Base-by-base conservation (phyloP, 2,113 vertebrate genomes). In the Ageneiosus marmoratus region DNA sequence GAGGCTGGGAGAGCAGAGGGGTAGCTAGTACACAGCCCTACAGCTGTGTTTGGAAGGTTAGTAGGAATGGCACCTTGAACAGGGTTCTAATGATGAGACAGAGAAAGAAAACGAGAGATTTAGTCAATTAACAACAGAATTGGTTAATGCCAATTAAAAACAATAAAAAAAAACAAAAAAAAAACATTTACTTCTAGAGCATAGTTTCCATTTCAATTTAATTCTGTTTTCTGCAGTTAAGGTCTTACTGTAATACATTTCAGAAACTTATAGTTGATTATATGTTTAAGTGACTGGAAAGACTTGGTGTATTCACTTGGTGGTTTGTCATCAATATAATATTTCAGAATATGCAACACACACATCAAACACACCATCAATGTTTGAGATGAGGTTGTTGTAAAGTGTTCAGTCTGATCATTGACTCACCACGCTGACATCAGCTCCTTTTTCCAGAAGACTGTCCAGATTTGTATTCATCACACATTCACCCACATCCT, bases 51-150 rank as follows among this genome's bases (percentile, higher is more conserved):
- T 77, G 97, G 96, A 73, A 97, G 91, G 87, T 93, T 96, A 80
- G 96, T 93, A 29, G 97, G 96, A 90, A 98, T 95, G 86, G 95
- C 94, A 41, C 96, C 95, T 88, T 97, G 96, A 81, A 97, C 96
- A 80, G 97, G 92, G 91, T 91, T 92, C 93, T 94, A 83, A 60
- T 62, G 13, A 32, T 20, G 78, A 22, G 2, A 74, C 27, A 80
- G 53, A 27, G 29, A 22, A 34, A 75, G 7, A 50, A 50, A 60
- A 44, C 1, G 34, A 50, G 1, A 50, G 22, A 51, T 73, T 48
- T 27, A 53, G 27, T 72, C 27, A 18, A 32, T 18, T 74, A 50
- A 50, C 7, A 74, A 51, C 51, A 74, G 0, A 27, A 50, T 27
- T 29, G n/a, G 24, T 6, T 67, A 44, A 34, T 80, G 27, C 5